Percentiles rank a stretch among this genome's conserved stretches.
Evolutionary conservation across 1,140 invertebrate species (phyloP).

Genomic region (Argopecten irradians): DNA sequence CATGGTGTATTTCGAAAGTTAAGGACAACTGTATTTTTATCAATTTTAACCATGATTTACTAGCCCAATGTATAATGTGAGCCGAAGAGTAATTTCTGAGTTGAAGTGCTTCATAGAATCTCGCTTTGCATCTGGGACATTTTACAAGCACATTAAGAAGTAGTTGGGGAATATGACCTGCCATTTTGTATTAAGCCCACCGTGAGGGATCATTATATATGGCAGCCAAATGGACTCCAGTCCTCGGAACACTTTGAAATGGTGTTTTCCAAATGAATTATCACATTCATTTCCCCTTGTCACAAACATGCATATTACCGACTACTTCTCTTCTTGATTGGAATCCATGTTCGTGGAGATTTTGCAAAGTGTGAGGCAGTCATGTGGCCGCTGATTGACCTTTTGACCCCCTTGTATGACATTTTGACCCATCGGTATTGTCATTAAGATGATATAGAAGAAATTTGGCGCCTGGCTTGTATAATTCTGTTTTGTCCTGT

Average conservation of each 20-base stretch:
- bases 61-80: no score
- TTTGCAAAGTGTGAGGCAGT: background rate
- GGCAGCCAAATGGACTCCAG: constrained; percentile 13
- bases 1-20: no score
- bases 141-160: background rate
- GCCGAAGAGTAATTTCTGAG: no score
- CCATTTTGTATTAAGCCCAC: background rate
- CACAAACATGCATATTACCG: constrained; percentile 13
- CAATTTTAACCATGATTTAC: no score
- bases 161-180: background rate
- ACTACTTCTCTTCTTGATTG: background rate
- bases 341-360: background rate
- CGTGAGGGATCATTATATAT: background rate
- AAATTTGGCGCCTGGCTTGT: background rate
- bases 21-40: no score
- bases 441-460: background rate
- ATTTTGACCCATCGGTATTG: background rate
- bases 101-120: background rate
- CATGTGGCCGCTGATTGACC: background rate
- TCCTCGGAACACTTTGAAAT: background rate
- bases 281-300: background rate
- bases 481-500: background rate
- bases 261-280: background rate
- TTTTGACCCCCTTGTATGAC: constrained; percentile 1
- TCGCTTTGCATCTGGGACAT: background rate